Conservation (phyloP, 2,113 vertebrate species). For the Scartelaos histophorus region DNA sequence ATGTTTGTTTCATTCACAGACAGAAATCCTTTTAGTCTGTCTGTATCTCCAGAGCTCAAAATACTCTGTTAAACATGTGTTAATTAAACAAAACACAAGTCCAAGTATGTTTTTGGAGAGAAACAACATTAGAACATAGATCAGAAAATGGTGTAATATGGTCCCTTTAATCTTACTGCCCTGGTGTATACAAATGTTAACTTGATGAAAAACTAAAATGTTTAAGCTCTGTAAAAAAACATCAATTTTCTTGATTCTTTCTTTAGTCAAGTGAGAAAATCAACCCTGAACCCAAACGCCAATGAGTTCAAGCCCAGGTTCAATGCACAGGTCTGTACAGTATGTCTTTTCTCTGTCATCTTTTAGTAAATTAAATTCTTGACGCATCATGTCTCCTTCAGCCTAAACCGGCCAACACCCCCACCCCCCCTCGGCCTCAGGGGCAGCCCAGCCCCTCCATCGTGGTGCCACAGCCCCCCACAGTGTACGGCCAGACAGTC, state of each 20-base stretch:
- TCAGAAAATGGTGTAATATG: too few species aligned
- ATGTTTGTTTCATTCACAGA: too few species aligned
- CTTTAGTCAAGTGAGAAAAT: slow-evolving; percentile 95
- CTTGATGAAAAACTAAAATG: background rate
- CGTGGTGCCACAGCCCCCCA: slow-evolving; percentile 90
- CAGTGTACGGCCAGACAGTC: slow-evolving; percentile 92
- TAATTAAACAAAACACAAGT: too few species aligned
- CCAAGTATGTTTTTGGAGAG: too few species aligned
- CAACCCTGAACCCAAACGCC: slow-evolving; percentile 96
- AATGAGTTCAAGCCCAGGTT: slow-evolving; percentile 98
- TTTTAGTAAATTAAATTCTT: background rate
- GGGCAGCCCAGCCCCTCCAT: slow-evolving; percentile 97
- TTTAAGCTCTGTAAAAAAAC: background rate
- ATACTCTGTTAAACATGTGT: too few species aligned
- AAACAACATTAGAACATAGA: too few species aligned
- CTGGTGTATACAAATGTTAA: background rate
- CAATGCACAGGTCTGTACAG: slow-evolving; percentile 84
- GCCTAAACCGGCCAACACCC: slow-evolving; percentile 97
- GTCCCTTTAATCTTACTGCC: too few species aligned
- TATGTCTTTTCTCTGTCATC: background rate
- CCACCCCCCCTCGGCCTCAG: slow-evolving; percentile 93
- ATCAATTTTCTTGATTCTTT: slow-evolving; percentile 17
- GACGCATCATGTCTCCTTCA: slow-evolving; percentile 39
- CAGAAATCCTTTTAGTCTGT: too few species aligned
- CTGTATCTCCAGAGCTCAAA: too few species aligned